Evolutionary conservation across 2,888 invertebrate species (phyloP), one percentile per base, ranked within the genome.

Genomic region (Capitulum mitella): DNA sequence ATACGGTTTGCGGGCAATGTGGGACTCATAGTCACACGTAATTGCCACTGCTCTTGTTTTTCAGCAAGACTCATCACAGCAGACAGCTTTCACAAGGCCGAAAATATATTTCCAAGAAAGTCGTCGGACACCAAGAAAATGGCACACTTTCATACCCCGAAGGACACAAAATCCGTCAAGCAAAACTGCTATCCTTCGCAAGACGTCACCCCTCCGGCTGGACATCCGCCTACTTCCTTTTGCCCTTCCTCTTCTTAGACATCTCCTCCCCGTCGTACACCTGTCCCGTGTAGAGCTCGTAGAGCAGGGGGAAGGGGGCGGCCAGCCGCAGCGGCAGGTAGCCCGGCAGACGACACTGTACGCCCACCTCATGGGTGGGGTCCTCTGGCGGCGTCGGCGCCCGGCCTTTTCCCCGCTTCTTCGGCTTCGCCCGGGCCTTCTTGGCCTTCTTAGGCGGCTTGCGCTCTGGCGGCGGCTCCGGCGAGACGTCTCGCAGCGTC

Each of bases 231-330:
- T 58, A 70, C 10, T 70, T 70, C 70, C 22, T 37, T 26, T 40
- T 70, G 19, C 70, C 70, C 26, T 40, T 70, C 70, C 40, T 70
- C 26, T 70, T 70, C 26, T 70, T 70, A 26, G 16, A 10, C 70
- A 70, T 40, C 6, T 37, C 70, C 70, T 70, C 70, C 40, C 40
- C 70, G 40, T 70, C 29, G 70, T 70, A 70, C 70, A 19, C 40
- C 70, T 70, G 37, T 6, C 70, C 70, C 10, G 70, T 70, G 70
- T 70, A 70, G 40, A 70, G 70, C 40, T 70, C 26, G 40, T 70
- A 70, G 19, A 70, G 14, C 3, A 70, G 26, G 2, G 70, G 70
- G 0, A 70, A 10, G 8, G 70, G 70, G 8, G 70, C 70, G 40
- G 70, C 70, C 37, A 70, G 37, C 26, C 70, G 37, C 26, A 70